These are phyloP conservation scores for Muscicapa comitata DNA, from an alignment of 2,797 vertebrate species.

Conservation along the genomic window DNA sequence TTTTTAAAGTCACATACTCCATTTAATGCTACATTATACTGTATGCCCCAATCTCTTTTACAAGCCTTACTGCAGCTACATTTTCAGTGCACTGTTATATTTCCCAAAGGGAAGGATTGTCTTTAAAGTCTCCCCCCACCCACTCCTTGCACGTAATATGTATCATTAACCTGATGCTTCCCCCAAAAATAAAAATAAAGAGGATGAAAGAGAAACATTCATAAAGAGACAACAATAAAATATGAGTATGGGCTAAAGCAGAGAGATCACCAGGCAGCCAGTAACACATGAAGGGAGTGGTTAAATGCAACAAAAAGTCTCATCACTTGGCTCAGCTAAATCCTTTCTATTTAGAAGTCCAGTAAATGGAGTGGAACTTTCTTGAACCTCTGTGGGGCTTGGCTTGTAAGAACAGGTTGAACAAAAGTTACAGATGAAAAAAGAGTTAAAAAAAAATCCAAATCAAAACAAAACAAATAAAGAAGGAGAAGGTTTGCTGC, in stretches of 20 bases:
- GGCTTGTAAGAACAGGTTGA: slow-evolving; percentile 7
- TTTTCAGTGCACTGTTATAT: background rate
- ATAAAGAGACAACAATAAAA: background rate
- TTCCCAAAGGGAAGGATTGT: slow-evolving; percentile 44
- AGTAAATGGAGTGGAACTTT: slow-evolving; percentile 55
- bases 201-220: background rate
- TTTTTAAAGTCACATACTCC: slow-evolving; percentile 50
- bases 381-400: background rate
- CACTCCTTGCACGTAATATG: background rate
- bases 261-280: background rate
- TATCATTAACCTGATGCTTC: background rate
- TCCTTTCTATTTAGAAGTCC: slow-evolving; percentile 45
- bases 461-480: background rate
- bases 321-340: slow-evolving; percentile 21
- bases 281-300: background rate
- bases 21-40: slow-evolving; percentile 69
- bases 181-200: background rate
- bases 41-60: slow-evolving; percentile 65
- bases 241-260: background rate
- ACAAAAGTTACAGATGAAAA: slow-evolving; percentile 24
- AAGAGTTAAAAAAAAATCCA: background rate
- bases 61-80: slow-evolving; percentile 11
- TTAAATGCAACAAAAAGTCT: slow-evolving; percentile 2
- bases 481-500: background rate
- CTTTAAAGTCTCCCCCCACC: background rate